These are phyloP conservation scores for Sitophilus oryzae DNA, from an alignment of 1,140 invertebrate genomes.

Conservation along the genomic window DNA sequence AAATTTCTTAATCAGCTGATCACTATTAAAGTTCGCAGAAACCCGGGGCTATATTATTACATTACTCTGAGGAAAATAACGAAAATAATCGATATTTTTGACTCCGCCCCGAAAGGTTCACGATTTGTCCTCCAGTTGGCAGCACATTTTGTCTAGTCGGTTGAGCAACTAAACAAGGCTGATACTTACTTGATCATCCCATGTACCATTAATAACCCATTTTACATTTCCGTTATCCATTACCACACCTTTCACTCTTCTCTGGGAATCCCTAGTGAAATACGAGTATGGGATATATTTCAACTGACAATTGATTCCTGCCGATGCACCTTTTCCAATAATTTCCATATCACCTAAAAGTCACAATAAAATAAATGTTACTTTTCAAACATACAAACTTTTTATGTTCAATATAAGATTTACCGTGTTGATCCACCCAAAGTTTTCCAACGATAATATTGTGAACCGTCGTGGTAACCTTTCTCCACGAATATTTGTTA, in stretches of 20 bases:
- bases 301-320: conserved; percentile 89
- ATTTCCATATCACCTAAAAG: conserved; percentile 85
- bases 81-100: no score
- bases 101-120: no score
- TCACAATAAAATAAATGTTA: conserved; percentile 1
- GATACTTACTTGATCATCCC: conserved; percentile 78
- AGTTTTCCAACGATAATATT: conserved; percentile 99
- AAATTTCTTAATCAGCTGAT: no score
- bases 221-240: conserved; percentile 62
- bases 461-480: conserved; percentile 97
- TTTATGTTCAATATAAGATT: conserved; percentile 5
- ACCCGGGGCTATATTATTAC: no score
- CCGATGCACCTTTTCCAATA: conserved; percentile 60
- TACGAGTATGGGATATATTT: conserved; percentile 98
- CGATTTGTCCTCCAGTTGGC: no score
- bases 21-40: no score
- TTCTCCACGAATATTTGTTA: conserved; percentile 95
- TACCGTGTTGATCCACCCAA: conserved; percentile 98
- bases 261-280: conserved; percentile 89
- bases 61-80: no score
- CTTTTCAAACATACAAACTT: background rate
- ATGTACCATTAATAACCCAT: conserved; percentile 52
- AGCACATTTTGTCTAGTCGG: no score
- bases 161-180: no score
- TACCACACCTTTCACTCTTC: conserved; percentile 77